phyloP scores from a whole-genome alignment of 2,797 vertebrate species.

The Brachyrhaphis roseni region DNA sequence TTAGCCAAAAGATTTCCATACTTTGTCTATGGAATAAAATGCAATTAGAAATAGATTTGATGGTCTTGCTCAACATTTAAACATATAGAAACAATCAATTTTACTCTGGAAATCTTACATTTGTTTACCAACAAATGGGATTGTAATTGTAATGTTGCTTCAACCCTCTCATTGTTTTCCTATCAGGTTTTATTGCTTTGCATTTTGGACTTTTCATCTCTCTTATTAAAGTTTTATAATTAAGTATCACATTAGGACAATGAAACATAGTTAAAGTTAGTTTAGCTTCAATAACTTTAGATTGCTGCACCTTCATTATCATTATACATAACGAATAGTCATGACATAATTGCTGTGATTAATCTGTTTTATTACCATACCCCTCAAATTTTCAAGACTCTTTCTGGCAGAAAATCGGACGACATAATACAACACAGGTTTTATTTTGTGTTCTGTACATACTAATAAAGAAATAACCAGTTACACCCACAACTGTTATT shows the following conservation, averaged over 20 bases:
- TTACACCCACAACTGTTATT: constrained; percentile 46
- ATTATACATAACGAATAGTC: constrained; percentile 30
- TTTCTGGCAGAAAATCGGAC: constrained; percentile 53
- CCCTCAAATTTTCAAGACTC: constrained; percentile 55
- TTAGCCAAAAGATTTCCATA: background rate
- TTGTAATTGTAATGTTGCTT: constrained; percentile 49
- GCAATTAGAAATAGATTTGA: background rate
- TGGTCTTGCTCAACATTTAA: background rate
- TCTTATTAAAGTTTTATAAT: constrained; percentile 77
- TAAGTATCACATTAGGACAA: constrained; percentile 76
- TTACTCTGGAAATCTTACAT: background rate
- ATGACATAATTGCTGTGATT: constrained; percentile 58
- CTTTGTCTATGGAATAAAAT: background rate
- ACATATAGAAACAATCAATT: constrained; percentile 11
- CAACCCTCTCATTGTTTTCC: constrained; percentile 75
- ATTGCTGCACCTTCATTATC: constrained; percentile 42
- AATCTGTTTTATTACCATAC: constrained; percentile 63
- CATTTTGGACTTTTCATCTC: constrained; percentile 68
- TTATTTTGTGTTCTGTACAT: constrained; percentile 31
- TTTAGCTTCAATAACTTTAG: constrained; percentile 52
- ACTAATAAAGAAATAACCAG: constrained; percentile 58
- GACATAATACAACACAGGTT: constrained; percentile 32
- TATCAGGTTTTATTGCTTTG: constrained; percentile 76
- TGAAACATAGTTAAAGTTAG: constrained; percentile 74
- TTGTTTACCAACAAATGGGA: constrained; percentile 2